Evolutionary conservation across 2,113 vertebrate genomes (phyloP), one percentile per base, ranked within the genome.

Genomic region (Etia nguti): DNA sequence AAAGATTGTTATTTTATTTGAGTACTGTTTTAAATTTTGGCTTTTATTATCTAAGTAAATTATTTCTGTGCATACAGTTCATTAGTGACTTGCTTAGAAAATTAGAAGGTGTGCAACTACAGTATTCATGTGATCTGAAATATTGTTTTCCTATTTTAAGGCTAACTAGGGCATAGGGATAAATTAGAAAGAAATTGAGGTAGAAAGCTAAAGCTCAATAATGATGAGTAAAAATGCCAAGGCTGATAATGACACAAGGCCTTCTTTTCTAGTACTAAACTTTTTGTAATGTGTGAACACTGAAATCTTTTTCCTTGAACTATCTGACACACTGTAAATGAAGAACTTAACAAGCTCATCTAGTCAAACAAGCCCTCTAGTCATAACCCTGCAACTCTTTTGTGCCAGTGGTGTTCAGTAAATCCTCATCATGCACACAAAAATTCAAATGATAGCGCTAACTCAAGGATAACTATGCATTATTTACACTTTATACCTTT

Each of bases 201-300:
- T 38, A 10, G 57, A 79, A 46, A 62, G 82, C n/a, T 10, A 22
- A 5, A 57, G 57, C 15, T 54, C 26, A 75, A 13, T 60, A 46
- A 54, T 38, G 77, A 55, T 79, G 75, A 80, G 84, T 80, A 22
- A 73, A 86, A 81, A 86, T 89, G 83, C 20, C 77, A 84, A 60
- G 68, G 18, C 34, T 62, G 70, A 79, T 31, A 48, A 75, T 62
- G 7, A 68, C 75, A 65, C 5, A 50, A 2, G 60, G 24, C 79
- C 55, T 83, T 88, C 62, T 81, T 70, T 46, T 56, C 5, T 20
- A 46, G 12, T 9, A 34, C 10, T 8, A 20, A 55, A 70, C 31
- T 4, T 62, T 29, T 60, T 57, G 5, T 2, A 15, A 18, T 31
- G 16, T 48, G 24, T 29, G 2, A 50, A 29, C 26, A 77, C 46